phyloP scores from a whole-genome alignment of 1,140 invertebrate species.

The Conus ventricosus region DNA sequence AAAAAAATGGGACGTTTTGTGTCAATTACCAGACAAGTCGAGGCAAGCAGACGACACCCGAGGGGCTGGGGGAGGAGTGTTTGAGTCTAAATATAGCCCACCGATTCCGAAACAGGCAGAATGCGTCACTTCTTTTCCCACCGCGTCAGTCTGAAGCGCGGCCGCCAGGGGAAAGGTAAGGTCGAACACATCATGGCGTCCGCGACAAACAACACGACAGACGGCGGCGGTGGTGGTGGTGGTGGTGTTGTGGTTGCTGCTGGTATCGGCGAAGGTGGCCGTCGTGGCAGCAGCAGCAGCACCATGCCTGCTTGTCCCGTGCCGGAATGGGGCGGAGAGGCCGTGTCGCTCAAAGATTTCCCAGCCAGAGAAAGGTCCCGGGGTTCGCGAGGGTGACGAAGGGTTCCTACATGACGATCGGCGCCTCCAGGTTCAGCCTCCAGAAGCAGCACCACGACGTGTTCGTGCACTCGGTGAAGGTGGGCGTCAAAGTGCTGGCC shows the following conservation, averaged over 20 bases:
- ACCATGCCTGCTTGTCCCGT: slow-evolving; percentile 40
- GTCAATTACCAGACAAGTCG: too few species aligned
- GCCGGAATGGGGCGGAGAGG: slow-evolving; percentile 87
- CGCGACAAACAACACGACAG: not conserved
- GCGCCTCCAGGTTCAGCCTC: slow-evolving; percentile 85
- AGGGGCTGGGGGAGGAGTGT: not conserved
- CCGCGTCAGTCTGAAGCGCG: not conserved
- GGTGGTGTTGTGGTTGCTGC: slow-evolving; percentile 1
- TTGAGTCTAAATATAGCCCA: not conserved
- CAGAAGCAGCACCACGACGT: slow-evolving; percentile 82
- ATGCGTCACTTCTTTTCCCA: slow-evolving; percentile 10
- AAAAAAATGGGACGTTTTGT: not conserved
- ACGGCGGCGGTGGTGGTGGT: not conserved
- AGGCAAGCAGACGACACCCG: slow-evolving; percentile 16
- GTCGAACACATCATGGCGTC: slow-evolving; percentile 9
- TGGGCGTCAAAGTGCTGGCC: slow-evolving; percentile 87
- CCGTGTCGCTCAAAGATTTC: slow-evolving; percentile 86
- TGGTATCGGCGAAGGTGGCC: not conserved
- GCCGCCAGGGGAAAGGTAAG: not conserved
- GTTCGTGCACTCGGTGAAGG: slow-evolving; percentile 87
- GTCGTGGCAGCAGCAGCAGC: not conserved
- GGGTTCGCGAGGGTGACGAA: slow-evolving; percentile 92
- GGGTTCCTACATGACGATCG: slow-evolving; percentile 91
- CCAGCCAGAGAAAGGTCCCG: slow-evolving; percentile 84
- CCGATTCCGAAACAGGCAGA: not conserved